phyloP scores from a whole-genome alignment of 2,113 vertebrate genomes.

The Dissostichus mawsoni region DNA sequence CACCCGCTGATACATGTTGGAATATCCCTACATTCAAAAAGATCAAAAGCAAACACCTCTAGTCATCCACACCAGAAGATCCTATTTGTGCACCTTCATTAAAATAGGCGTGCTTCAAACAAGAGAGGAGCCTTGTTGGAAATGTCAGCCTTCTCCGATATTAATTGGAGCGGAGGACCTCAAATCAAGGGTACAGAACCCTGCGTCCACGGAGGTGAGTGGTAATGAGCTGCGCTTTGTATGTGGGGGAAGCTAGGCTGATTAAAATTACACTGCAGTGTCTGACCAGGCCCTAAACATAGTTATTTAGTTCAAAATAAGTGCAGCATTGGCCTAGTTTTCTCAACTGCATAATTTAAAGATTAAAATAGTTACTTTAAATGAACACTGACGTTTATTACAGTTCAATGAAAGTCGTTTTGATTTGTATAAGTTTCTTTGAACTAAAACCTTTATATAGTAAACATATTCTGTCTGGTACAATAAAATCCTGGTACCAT shows the following conservation, averaged over 20 bases:
- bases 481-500: not conserved
- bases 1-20: conserved; percentile 2
- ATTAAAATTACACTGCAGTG: conserved; percentile 72
- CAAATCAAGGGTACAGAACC: conserved; percentile 79
- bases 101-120: conserved; percentile 65
- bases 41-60: conserved; percentile 62
- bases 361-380: conserved; percentile 3
- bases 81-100: conserved; percentile 67
- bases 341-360: conserved; percentile 22
- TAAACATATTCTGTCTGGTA: not conserved
- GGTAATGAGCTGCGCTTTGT: conserved; percentile 74
- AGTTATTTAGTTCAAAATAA: conserved; percentile 53
- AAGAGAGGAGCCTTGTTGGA: conserved; percentile 66
- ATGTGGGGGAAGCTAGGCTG: conserved; percentile 59
- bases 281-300: conserved; percentile 58
- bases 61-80: conserved; percentile 40
- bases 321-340: conserved; percentile 38
- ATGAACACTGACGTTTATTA: not conserved
- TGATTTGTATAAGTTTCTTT: not conserved
- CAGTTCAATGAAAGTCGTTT: not conserved
- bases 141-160: conserved; percentile 77
- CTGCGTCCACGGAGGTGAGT: conserved; percentile 70
- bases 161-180: conserved; percentile 77
- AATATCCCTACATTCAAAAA: conserved; percentile 31
- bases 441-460: not conserved